A percentile compares a stretch with the other conserved stretches of the same genome.
Evolutionary conservation across 1,140 invertebrate genomes (phyloP).

Genomic region (Drosophila mayri): DNA sequence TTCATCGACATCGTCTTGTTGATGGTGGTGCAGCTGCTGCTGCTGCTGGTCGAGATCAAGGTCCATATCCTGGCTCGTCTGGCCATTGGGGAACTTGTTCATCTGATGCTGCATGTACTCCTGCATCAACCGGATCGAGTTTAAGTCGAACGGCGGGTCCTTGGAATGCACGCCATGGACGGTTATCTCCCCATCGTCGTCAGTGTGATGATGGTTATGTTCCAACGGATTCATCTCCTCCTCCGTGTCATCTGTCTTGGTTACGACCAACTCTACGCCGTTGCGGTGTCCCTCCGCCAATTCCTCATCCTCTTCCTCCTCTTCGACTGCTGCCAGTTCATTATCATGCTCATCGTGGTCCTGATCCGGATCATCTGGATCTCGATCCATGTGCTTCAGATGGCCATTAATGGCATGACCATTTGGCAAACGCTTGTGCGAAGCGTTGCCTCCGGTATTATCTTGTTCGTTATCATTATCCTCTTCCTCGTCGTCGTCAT

Average conservation of each 20-base stretch:
- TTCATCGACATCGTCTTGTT: slow-evolving; percentile 43
- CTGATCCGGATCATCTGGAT: slow-evolving; percentile 13
- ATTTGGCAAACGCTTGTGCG: slow-evolving; percentile 35
- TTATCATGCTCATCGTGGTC: slow-evolving; percentile 17
- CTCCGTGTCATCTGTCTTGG: slow-evolving; percentile 13
- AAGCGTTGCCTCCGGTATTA: neutral
- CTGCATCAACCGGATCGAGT: slow-evolving; percentile 80
- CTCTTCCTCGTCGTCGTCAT: slow-evolving; percentile 52
- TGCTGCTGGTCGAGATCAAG: slow-evolving; percentile 41
- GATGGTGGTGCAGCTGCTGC: neutral
- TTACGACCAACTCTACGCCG: slow-evolving; percentile 1
- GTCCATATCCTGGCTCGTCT: slow-evolving; percentile 18
- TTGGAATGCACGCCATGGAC: slow-evolving; percentile 44
- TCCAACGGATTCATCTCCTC: slow-evolving; percentile 20
- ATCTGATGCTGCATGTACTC: slow-evolving; percentile 82
- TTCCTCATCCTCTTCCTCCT: slow-evolving; percentile 1
- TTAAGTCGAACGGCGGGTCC: slow-evolving; percentile 69
- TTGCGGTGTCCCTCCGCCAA: slow-evolving; percentile 9
- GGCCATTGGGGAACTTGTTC: slow-evolving; percentile 75
- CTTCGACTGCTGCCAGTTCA: neutral
- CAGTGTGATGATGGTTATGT: slow-evolving; percentile 7
- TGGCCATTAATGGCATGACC: slow-evolving; percentile 57
- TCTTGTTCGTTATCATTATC: slow-evolving; percentile 32
- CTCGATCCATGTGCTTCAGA: slow-evolving; percentile 6
- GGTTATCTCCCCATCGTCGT: slow-evolving; percentile 53